phyloP scores from a whole-genome alignment of 2,888 invertebrate genomes.

The Pedicia rivosa region DNA sequence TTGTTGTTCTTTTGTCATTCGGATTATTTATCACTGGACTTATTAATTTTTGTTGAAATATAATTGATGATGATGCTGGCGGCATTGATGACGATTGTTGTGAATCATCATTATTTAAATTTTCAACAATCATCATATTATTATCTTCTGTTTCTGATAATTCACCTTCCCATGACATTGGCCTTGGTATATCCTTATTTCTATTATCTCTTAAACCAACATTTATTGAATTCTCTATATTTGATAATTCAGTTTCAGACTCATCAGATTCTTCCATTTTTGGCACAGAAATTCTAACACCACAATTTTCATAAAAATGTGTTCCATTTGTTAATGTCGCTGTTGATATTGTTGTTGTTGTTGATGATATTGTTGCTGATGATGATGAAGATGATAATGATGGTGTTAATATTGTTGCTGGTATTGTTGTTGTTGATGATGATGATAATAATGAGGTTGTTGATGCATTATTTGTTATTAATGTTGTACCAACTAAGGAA shows the following conservation, averaged over 20 bases:
- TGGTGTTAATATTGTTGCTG: slow-evolving; percentile 5
- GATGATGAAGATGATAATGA: slow-evolving; percentile 14
- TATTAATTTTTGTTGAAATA: slow-evolving; percentile 17
- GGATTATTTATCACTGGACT: slow-evolving; percentile 11
- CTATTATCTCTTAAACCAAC: slow-evolving; percentile 2
- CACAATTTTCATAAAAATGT: slow-evolving; percentile 10
- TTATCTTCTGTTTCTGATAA: slow-evolving; percentile 68
- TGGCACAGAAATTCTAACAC: slow-evolving; percentile 20
- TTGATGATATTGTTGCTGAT: slow-evolving; percentile 12
- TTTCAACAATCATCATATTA: slow-evolving; percentile 29
- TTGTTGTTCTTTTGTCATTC: slow-evolving; percentile 9
- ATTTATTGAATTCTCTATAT: slow-evolving; percentile 31
- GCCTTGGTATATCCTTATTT: slow-evolving; percentile 40
- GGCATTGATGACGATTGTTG: slow-evolving; percentile 7
- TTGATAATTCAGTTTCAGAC: slow-evolving; percentile 28
- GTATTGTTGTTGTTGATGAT: slow-evolving; percentile 17
- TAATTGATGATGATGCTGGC: slow-evolving; percentile 22
- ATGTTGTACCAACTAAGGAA: slow-evolving; percentile 13
- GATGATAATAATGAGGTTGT: slow-evolving; percentile 2
- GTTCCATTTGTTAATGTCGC: slow-evolving; percentile 5
- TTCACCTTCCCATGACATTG: slow-evolving; percentile 93
- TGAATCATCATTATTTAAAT: slow-evolving; percentile 14
- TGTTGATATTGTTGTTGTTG: slow-evolving; percentile 17
- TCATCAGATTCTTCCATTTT: slow-evolving; percentile 26
- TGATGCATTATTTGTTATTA: slow-evolving; percentile 12